phyloP scores from a whole-genome alignment of 2,113 vertebrate species.

The Antechinus stuartii region DNA sequence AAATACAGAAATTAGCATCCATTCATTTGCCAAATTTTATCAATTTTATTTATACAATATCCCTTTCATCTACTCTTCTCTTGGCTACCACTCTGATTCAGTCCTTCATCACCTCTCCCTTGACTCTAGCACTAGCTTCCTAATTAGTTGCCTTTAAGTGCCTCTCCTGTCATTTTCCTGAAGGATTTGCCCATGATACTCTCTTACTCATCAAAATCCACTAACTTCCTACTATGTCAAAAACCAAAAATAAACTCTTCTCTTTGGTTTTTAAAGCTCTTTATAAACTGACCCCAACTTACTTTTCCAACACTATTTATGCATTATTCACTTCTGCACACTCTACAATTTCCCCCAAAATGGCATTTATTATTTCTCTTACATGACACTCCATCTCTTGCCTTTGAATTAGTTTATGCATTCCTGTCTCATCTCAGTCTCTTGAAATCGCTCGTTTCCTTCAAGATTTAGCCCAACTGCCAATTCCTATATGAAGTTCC shows the following conservation, averaged over 20 bases:
- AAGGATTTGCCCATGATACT: not conserved
- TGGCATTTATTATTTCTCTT: not conserved
- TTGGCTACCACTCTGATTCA: not conserved
- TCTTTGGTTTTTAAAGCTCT: not conserved
- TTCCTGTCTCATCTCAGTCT: not conserved
- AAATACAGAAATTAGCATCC: not conserved
- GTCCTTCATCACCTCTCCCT: not conserved
- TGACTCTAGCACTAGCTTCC: not conserved
- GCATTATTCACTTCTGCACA: not conserved
- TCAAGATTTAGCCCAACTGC: not conserved
- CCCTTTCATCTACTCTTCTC: not conserved
- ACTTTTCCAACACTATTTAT: not conserved
- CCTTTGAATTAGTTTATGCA: not conserved
- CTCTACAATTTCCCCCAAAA: not conserved
- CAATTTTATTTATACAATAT: not conserved
- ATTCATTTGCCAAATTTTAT: not conserved
- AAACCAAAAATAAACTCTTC: not conserved
- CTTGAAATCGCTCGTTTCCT: not conserved
- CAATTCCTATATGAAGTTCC: not conserved
- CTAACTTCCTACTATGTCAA: not conserved
- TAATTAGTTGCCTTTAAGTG: not conserved
- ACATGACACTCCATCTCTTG: not conserved
- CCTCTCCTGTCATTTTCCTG: not conserved
- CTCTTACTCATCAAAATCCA: not conserved
- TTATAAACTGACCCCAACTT: not conserved